A percentile compares a stretch with the other conserved stretches of the same genome.
These are phyloP conservation scores for Formicarius rufipectus DNA, from an alignment of 2,113 vertebrate species.

Conservation along the genomic window DNA sequence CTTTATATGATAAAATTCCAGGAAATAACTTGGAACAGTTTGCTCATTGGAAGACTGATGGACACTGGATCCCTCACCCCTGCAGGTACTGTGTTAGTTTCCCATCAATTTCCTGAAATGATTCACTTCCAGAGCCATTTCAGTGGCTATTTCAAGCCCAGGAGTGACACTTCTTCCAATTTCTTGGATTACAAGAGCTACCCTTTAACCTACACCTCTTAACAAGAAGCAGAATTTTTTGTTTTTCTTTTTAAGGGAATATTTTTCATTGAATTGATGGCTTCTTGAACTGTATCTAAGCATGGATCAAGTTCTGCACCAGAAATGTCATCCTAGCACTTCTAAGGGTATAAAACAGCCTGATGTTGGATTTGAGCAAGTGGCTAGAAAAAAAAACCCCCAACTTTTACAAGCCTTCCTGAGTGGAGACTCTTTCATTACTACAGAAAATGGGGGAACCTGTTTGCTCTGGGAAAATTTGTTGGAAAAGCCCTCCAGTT, in stretches of 20 bases:
- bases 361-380: not conserved
- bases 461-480: not conserved
- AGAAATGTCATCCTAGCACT: not conserved
- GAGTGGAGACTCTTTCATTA: not conserved
- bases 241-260: not conserved
- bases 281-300: not conserved
- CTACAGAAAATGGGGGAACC: not conserved
- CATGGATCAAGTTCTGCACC: not conserved
- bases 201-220: not conserved
- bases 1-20: slow-evolving; percentile 21
- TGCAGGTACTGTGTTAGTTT: not conserved
- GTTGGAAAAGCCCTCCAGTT: not conserved
- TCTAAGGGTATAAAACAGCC: not conserved
- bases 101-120: not conserved
- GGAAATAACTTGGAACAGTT: not conserved
- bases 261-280: not conserved
- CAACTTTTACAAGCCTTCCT: not conserved
- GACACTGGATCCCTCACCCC: not conserved
- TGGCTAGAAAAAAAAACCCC: not conserved
- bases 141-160: not conserved
- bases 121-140: not conserved
- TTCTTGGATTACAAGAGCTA: not conserved
- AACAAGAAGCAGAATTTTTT: not conserved
- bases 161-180: not conserved
- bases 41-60: not conserved